phyloP scores from a whole-genome alignment of 2,113 vertebrate species.

The Ifrita kowaldi region DNA sequence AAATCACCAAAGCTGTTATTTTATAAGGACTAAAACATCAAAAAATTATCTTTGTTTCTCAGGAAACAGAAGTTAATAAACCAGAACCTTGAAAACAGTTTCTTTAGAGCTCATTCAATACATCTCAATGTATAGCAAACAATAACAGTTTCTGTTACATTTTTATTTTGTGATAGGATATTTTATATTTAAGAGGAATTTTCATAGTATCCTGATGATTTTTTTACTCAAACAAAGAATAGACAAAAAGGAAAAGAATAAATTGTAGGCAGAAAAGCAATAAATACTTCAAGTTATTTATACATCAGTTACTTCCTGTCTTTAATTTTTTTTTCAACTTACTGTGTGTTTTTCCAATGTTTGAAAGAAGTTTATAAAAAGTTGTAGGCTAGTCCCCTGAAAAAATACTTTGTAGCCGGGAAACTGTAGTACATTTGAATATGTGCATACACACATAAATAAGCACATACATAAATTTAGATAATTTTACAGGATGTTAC shows the following conservation, averaged over 20 bases:
- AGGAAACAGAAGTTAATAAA: background rate
- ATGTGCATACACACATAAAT: background rate
- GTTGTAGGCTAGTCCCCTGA: background rate
- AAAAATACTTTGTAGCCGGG: background rate
- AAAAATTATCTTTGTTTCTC: background rate
- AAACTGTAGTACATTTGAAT: background rate
- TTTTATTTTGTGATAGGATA: background rate
- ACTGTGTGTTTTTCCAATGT: background rate
- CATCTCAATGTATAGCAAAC: background rate
- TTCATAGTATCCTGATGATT: background rate
- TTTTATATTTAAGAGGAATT: background rate
- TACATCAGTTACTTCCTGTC: background rate
- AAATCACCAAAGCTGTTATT: background rate
- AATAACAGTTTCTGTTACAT: background rate
- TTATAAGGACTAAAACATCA: background rate
- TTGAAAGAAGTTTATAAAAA: background rate
- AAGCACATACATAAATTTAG: rapidly evolving
- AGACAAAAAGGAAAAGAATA: background rate
- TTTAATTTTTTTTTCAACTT: background rate
- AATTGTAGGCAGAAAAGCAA: background rate
- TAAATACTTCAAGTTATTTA: background rate
- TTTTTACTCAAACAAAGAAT: background rate
- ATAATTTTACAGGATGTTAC: background rate
- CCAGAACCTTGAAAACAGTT: background rate
- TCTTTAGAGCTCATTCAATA: background rate